These are phyloP conservation scores for Zygothrica quintamaculata DNA, from an alignment of 2,888 invertebrate genomes.

Conservation along the genomic window DNA sequence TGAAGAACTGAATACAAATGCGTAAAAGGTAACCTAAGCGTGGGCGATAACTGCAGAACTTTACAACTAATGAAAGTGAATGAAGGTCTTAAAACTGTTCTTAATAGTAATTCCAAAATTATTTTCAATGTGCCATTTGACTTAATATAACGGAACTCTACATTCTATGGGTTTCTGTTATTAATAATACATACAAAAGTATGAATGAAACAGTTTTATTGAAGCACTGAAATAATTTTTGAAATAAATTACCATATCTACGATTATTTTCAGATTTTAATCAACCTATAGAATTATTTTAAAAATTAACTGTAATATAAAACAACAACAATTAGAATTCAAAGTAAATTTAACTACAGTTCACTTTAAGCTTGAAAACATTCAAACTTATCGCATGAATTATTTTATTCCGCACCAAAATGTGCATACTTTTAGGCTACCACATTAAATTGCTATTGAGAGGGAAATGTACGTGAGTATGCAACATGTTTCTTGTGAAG, in stretches of 20 bases:
- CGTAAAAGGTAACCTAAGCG: slow-evolving; percentile 20
- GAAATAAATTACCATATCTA: no score
- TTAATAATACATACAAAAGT: no score
- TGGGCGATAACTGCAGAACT: slow-evolving; percentile 23
- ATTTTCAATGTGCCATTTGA: slow-evolving; percentile 3
- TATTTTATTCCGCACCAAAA: no score
- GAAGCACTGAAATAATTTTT: no score
- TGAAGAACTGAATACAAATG: slow-evolving; percentile 8
- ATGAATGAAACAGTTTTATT: no score
- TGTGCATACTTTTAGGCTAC: slow-evolving; percentile 35
- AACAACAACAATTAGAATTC: no score
- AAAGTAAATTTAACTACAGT: no score
- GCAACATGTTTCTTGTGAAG: slow-evolving; percentile 26
- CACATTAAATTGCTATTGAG: slow-evolving; percentile 3
- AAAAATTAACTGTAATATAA: no score
- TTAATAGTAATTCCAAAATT: slow-evolving; percentile 30
- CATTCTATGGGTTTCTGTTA: neutral
- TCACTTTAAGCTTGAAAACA: no score
- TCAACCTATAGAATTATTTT: no score
- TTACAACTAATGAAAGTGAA: slow-evolving; percentile 48
- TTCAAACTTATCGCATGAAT: no score
- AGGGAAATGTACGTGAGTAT: slow-evolving; percentile 38
- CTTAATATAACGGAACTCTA: neutral
- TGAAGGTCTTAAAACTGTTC: slow-evolving; percentile 14
- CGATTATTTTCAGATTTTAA: no score